Conservation (phyloP, 2,888 invertebrate species). For the Nebria salina region DNA sequence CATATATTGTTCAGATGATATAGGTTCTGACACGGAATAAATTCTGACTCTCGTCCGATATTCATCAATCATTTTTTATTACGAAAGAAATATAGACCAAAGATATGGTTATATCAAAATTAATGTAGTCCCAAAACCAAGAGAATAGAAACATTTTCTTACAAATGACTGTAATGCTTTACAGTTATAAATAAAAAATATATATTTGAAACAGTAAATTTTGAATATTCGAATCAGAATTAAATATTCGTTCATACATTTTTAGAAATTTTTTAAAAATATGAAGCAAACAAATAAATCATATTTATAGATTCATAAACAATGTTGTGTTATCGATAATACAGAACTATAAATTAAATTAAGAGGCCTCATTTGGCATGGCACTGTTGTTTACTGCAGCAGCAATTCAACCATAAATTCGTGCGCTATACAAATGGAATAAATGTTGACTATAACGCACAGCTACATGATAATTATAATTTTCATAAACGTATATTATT, state of each 20-base stretch:
- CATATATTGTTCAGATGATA: neutral
- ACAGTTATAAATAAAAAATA: too few relatives aligned
- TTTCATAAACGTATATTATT: neutral
- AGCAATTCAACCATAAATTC: constrained; percentile 5
- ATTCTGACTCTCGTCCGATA: neutral
- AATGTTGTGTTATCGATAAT: constrained; percentile 31
- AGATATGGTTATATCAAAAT: neutral
- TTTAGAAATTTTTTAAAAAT: neutral
- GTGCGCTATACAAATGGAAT: neutral
- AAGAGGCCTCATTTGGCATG: constrained; percentile 29
- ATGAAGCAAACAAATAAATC: neutral
- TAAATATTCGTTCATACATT: too few relatives aligned
- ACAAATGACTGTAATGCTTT: too few relatives aligned
- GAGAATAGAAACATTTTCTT: too few relatives aligned
- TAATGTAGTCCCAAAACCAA: neutral
- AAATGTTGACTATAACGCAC: neutral
- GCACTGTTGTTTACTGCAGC: constrained; percentile 34
- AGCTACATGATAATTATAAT: neutral
- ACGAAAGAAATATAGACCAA: neutral
- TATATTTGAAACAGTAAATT: too few relatives aligned
- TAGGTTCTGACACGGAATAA: neutral
- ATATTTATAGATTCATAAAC: neutral
- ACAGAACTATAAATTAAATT: constrained; percentile 36
- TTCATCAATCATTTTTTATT: neutral
- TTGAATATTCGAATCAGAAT: too few relatives aligned